Conservation (phyloP, 2,797 vertebrate genomes). For the Nyctalus aviator region DNA sequence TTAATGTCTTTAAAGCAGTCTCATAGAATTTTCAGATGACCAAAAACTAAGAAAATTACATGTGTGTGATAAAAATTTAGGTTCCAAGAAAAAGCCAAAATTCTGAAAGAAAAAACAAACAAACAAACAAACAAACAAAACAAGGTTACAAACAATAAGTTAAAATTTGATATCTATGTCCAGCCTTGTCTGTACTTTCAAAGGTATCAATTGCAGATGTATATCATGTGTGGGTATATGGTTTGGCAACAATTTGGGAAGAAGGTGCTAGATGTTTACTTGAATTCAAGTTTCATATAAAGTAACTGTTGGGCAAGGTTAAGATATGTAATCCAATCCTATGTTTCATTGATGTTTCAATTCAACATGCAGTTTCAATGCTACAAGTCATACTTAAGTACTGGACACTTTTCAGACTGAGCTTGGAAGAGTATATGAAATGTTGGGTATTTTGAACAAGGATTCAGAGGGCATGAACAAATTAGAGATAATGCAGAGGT, state of each 20-base stretch:
- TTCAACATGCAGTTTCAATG: not conserved
- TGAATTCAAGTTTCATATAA: not conserved
- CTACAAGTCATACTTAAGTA: not conserved
- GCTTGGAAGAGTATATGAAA: not conserved
- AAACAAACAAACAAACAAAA: not conserved
- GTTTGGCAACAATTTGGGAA: not conserved
- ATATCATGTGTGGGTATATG: not conserved
- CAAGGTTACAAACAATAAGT: not conserved
- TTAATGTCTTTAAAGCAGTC: not conserved
- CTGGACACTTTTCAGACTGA: not conserved
- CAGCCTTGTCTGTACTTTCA: not conserved
- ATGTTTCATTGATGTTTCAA: not conserved
- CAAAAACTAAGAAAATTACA: not conserved
- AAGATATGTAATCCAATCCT: not conserved
- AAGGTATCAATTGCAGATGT: not conserved
- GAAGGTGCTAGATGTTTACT: not conserved
- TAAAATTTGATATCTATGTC: not conserved
- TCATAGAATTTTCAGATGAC: not conserved
- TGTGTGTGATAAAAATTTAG: not conserved
- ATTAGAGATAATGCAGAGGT: not conserved
- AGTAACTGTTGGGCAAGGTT: not conserved
- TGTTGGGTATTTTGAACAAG: not conserved
- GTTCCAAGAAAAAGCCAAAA: not conserved
- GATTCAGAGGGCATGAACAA: fast-evolving
- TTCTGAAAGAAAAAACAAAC: not conserved